Base-by-base conservation (phyloP, 1,140 invertebrate species). In the Leptopilina boulardi region DNA sequence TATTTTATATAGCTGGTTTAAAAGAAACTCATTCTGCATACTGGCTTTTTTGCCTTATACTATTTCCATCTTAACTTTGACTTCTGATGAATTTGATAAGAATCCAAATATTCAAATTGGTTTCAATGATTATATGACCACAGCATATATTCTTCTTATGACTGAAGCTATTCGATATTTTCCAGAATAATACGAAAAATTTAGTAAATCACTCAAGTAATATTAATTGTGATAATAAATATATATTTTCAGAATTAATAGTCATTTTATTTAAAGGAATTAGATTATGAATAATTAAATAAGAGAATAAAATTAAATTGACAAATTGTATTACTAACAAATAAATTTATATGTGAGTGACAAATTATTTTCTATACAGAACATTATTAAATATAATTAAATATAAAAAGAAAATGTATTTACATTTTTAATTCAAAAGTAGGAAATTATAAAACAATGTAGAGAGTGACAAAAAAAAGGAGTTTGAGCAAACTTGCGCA, bases 51-150 rank as follows among this genome's bases (percentile, higher is more conserved):
- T 87, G 18, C 82, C 83, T 6, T 85, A 83, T 4, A 51, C 71
- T 0, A 70, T 85, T n/a, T 59, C 83, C 1, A 76, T 70, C 26
- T 74, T 82, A 34, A 72, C 51, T 11, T 54, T 87, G 8, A 13
- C 76, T 10, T 79, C 81, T 1, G 74, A 82, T 73, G 79, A 74
- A 56, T 78, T 30, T 30, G 26, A 34, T 30, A 66, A 11, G 21
- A 66, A 66, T 30, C 59, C 59, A 66, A 34, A 4, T 26, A 6
- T 30, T 30, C 26, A 66, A 30, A 66, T n/a, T 66, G 59, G 59
- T 10, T 66, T 87, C 9, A 84, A 86, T 26, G 82, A 87, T 82
- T 87, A 87, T 51, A 77, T 82, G 73, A 87, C 83, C 79, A 73
- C 84, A 6, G 77, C 56, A 26, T 81, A 86, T 11, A 44, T 82